These are phyloP conservation scores for Hirtodrosophila histrioides DNA, from an alignment of 2,888 invertebrate species.

Conservation along the genomic window DNA sequence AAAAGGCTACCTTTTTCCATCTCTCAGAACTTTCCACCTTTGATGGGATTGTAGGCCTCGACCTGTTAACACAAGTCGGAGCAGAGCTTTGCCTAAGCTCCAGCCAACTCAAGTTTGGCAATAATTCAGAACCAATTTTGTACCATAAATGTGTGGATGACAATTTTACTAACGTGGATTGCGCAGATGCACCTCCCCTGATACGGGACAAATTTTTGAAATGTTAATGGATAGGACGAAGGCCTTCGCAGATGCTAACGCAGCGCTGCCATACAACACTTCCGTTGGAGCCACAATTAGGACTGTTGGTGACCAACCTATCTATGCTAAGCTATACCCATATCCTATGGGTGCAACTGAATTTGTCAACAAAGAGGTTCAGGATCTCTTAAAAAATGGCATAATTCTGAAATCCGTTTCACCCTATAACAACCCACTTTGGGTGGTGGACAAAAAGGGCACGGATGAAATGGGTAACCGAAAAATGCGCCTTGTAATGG, in stretches of 20 bases:
- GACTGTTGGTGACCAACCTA: not conserved
- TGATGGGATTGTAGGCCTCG: no score
- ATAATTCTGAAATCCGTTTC: not conserved
- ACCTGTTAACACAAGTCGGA: no score
- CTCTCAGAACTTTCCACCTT: no score
- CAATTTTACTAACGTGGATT: not conserved
- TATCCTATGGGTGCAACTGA: conserved; percentile 1
- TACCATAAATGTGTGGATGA: no score
- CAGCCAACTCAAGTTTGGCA: no score
- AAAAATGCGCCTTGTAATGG: not conserved
- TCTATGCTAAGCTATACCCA: not conserved
- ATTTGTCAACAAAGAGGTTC: not conserved
- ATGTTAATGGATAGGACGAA: not conserved
- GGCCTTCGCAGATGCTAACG: not conserved
- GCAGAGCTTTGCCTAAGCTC: no score
- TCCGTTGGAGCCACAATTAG: not conserved
- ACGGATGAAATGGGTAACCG: not conserved
- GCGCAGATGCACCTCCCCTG: not conserved
- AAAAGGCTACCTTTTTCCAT: not conserved
- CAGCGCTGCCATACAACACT: not conserved
- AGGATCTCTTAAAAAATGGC: not conserved
- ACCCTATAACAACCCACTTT: not conserved
- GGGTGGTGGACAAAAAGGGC: not conserved
- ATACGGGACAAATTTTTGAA: not conserved
- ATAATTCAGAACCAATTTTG: no score